Conservation (phyloP, 2,113 vertebrate genomes). For the Xiphophorus hellerii region DNA sequence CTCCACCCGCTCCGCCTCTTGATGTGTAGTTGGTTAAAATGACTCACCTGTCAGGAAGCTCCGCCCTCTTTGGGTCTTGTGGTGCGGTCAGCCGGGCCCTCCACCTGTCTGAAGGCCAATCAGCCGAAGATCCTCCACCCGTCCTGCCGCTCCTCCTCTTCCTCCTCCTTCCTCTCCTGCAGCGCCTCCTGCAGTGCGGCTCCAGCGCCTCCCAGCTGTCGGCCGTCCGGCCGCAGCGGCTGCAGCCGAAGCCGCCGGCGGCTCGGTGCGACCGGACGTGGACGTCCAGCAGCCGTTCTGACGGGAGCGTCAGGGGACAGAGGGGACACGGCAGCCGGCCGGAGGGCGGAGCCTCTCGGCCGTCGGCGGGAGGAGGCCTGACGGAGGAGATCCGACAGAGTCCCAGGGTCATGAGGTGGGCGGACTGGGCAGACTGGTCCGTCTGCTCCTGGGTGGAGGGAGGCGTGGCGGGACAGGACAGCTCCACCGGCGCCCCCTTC, state of each 20-base stretch:
- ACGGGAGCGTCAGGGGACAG: conserved; percentile 42
- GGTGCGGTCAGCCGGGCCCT: conserved; percentile 10
- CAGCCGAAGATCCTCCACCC: neutral
- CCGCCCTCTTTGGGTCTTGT: conserved; percentile 3
- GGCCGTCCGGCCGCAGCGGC: conserved; percentile 51
- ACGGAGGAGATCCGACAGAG: conserved; percentile 65
- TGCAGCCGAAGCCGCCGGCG: conserved; percentile 44
- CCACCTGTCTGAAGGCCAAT: conserved; percentile 15
- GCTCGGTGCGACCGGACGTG: conserved; percentile 42
- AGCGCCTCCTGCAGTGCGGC: conserved; percentile 52
- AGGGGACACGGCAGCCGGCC: conserved; percentile 34
- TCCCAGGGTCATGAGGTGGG: conserved; percentile 77
- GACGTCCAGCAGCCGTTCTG: conserved; percentile 41
- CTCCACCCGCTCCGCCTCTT: no score
- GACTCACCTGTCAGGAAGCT: conserved; percentile 28
- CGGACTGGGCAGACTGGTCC: conserved; percentile 72
- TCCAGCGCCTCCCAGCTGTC: conserved; percentile 67
- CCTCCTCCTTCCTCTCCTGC: conserved; percentile 20
- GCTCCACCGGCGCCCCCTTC: conserved; percentile 49
- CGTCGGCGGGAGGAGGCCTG: conserved; percentile 16
- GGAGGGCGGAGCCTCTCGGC: neutral
- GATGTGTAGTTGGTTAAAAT: no score
- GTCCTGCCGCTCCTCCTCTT: neutral
- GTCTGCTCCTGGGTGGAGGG: conserved; percentile 65
- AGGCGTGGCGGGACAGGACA: conserved; percentile 47